Evolutionary conservation across 2,888 invertebrate genomes (phyloP), one percentile per base, ranked within the genome.

Genomic region (Cyaniris semiargus): DNA sequence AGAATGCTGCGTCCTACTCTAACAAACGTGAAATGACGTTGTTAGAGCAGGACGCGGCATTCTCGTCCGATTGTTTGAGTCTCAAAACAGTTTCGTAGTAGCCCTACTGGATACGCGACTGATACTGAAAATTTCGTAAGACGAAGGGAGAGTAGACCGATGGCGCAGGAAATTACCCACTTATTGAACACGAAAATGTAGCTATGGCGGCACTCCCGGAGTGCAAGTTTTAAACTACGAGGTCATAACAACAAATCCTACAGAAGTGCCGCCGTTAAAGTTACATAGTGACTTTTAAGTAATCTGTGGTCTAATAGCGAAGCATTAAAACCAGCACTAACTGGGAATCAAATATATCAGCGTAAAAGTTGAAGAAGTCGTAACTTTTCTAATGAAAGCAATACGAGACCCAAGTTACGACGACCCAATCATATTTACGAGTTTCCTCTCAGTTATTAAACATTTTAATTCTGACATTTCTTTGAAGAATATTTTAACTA

Each of bases 381-480:
- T 60, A 60, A 60, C 60, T 60, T 60, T 13, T 60, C 23, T 23
- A 60, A 60, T 60, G 60, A 60, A 23, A 60, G 60, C 23, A 60
- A 60, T 60, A 60, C 4, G 13, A 60, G 21, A 58, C 21, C 60
- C 60, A 13, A 60, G 60, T 60, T 23, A 60, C 60, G 23, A 60
- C 60, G 23, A 60, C 13, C 60, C 60, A 60, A 60, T 60, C 60
- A 60, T 60, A 60, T 60, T 60, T 60, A 60, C 60, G 60, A 60
- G 60, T 60, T 60, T 10, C 23, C 23, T 60, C 60, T 58, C 60
- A 60, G 21, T 10, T 60, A 58, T 21, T 21, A 23, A 60, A 60
- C 1, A 60, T 60, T 60, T 23, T 23, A 23, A 60, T 23, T 23
- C 23, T 10, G 60, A 60, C 13, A 58, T 58, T 21, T 58, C 23